Evolutionary conservation across 2,888 invertebrate genomes (phyloP), one percentile per base, ranked within the genome.

Genomic region (Leptogaster cylindrica): DNA sequence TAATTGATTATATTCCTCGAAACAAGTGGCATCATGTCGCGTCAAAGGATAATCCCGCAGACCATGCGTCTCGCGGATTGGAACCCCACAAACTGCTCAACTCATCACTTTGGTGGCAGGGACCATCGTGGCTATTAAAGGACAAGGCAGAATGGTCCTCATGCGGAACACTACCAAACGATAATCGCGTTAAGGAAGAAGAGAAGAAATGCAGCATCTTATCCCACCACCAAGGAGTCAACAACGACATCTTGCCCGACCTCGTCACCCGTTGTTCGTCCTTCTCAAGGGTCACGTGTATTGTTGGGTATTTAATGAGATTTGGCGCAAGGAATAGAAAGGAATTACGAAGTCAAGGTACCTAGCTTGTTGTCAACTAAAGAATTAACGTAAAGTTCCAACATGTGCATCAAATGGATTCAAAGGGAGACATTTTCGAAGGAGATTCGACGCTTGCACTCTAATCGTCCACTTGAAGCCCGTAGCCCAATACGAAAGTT

Each of bases 361-460:
- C 5, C n/a, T n/a, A n/a, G n/a, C 1, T 1, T 44, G 2, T 1
- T 6, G 7, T 2, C 18, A 16, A 14, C 44, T 1, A 1, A 1
- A 2, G 44, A 44, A 12, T 3, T 44, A 1, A 2, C 14, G 1
- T 8, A 20, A 7, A 2, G 23, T 14, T 7, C 8, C 1, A 1
- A 1, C 1, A 0, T 2, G 0, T 18, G 18, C 23, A 2, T 48
- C 1, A 23, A 3, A 23, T 23, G 2, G n/a, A 3, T 48, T 5
- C 48, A 48, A 44, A 2, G n/a, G 1, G 3, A 23, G 10, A 2
- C 2, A 27, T 50, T 48, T 55, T 2, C 41, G 27, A 36, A 65
- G 7, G 68, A 65, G 16, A 18, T 41, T 27, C 1, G 7, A 31
- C 14, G 3, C 8, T 65, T 65, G 3, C 31, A 55, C 39, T 28